Evolutionary conservation across 1,140 invertebrate genomes (phyloP), one percentile per base, ranked within the genome.

Genomic region (Orussus abietinus): DNA sequence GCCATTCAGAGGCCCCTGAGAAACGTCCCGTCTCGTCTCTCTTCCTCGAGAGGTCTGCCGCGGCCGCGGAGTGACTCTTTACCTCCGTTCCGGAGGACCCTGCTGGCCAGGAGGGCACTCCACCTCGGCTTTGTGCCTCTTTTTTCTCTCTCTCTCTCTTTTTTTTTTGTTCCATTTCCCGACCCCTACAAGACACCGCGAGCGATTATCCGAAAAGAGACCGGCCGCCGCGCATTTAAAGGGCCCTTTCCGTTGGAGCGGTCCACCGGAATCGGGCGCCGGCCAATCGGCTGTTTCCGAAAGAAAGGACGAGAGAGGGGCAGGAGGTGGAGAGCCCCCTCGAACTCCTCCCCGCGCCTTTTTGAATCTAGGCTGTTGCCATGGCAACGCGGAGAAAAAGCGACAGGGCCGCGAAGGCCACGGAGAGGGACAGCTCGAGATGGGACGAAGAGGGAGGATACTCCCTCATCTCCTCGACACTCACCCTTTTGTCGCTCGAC

Each of bases 331-430:
- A n/a, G n/a, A n/a, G n/a, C n/a, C n/a, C n/a, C n/a, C n/a, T n/a
- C n/a, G n/a, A n/a, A n/a, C n/a, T n/a, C n/a, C n/a, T n/a, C n/a
- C 33, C 35, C 22, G 19, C 45, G 19, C 21, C 25, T 42, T 44
- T 41, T 47, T 29, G 47, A 53, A 58, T 54, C 55, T 56, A 51
- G 55, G 55, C 51, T 58, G 51, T 57, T 58, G 49, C 55, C 54
- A 26, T 56, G 48, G 54, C 51, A 58, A 57, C 54, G 49, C 52
- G 51, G 52, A 38, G 42, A 55, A 13, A 4, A 11, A 28, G 37
- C 33, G 14, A 17, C 12, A 15, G 32, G 30, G 30, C 15, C 9
- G 15, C 34, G 41, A 45, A 47, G 45, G 43, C 46, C 42, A 46
- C n/a, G 19, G 10, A 42, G 25, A 15, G 12, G 9, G n/a, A 42